Base-by-base conservation (phyloP, 2,797 vertebrate species). In the Cynodonichthys magdalenae region DNA sequence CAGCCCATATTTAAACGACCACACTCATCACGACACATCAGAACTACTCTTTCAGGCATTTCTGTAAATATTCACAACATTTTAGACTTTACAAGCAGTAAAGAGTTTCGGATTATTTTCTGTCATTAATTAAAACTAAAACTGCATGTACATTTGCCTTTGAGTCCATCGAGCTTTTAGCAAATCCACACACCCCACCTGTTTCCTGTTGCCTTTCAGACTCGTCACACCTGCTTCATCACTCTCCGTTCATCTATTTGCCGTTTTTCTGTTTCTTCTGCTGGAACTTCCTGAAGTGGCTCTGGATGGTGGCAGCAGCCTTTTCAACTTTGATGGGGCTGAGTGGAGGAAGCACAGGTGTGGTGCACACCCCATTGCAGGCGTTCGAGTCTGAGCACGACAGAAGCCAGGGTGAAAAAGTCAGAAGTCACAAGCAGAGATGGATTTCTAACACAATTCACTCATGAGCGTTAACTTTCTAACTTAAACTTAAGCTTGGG, bases 231-330 rank as follows among this genome's bases (percentile, higher is more conserved):
- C 29, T 3, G 5, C 28, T 29, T 39, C 44, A 3, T 36, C 42
- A n/a, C 20, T 41, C 54, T 51, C 31, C 42, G 6, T 49, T 49
- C 54, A 6, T 61, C 76, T 90, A 89, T 42, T 92, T 89, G 59
- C 77, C 74, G 0, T 90, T 90, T 82, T 89, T 91, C 0, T 93
- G 90, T 73, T 95, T 95, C 87, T 93, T 94, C 81, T 94, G 92
- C 73, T 95, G 95, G 71, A 95, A 95, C 67, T 93, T 95, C 71
- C 93, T 91, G 88, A 92, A 95, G 67, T 94, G 94, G 62, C 76
- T 91, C 88, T 96, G 95, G 81, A 95, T 95, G 69, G 94, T 94
- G 46, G 91, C 24, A 0, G 95, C 94, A 0, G 94, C 94, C 75
- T 83, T 91, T 59, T 95, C 93, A 0, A 74, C 69, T 20, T 90